These are phyloP conservation scores for Ictalurus furcatus DNA, from an alignment of 2,113 vertebrate genomes.

Conservation along the genomic window DNA sequence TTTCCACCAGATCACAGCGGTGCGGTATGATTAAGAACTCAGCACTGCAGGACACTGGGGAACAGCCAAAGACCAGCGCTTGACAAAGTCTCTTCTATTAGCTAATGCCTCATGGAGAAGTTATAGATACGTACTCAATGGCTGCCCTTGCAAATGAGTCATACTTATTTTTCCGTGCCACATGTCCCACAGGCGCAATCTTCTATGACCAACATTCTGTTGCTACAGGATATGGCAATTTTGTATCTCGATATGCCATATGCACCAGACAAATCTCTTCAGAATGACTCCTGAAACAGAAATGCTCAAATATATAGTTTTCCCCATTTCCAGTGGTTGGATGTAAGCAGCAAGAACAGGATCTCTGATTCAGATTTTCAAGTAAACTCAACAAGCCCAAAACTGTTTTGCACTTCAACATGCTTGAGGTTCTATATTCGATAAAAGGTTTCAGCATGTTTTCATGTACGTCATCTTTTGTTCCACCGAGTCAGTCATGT, in stretches of 20 bases:
- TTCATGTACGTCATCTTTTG: not conserved
- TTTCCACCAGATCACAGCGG: slow-evolving; percentile 21
- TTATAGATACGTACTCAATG: slow-evolving; percentile 22
- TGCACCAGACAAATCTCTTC: not conserved
- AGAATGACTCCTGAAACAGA: not conserved
- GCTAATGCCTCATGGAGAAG: slow-evolving; percentile 28
- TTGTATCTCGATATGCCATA: not conserved
- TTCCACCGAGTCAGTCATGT: not conserved
- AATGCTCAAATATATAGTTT: not conserved
- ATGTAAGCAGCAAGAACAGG: slow-evolving; percentile 19
- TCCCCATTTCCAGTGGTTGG: not conserved
- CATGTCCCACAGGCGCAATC: slow-evolving; percentile 22
- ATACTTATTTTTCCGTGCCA: not conserved
- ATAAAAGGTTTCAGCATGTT: not conserved
- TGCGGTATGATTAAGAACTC: slow-evolving; percentile 30
- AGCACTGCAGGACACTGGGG: slow-evolving; percentile 24
- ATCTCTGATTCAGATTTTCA: slow-evolving; percentile 10
- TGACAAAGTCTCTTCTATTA: slow-evolving; percentile 42
- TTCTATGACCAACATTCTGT: not conserved
- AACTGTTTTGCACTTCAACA: not conserved
- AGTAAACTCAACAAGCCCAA: not conserved
- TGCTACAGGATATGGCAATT: slow-evolving; percentile 9
- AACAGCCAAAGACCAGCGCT: slow-evolving; percentile 22
- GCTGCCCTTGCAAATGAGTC: slow-evolving; percentile 9
- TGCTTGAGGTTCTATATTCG: not conserved